phyloP scores from a whole-genome alignment of 2,888 invertebrate genomes.

The Sabatieria punctata region DNA sequence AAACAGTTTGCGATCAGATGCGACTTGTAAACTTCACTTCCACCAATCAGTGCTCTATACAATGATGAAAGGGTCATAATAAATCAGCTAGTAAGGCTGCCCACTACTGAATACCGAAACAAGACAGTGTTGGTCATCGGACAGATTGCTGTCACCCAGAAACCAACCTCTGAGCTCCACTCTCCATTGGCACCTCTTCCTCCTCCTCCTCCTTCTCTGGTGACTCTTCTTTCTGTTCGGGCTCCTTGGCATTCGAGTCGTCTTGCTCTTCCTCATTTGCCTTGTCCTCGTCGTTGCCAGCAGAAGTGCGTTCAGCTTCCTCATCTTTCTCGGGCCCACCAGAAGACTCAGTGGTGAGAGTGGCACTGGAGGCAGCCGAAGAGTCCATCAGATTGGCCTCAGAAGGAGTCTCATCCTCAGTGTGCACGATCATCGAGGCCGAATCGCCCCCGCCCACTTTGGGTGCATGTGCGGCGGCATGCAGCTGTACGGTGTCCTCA shows the following conservation, averaged over 20 bases:
- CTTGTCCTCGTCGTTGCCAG: constrained; percentile 13
- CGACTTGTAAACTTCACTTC: too few species aligned
- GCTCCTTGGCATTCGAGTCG: constrained; percentile 1
- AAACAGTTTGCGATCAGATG: too few species aligned
- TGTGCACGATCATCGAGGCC: constrained; percentile 34
- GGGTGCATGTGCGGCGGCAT: constrained; percentile 12
- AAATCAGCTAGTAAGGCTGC: too few species aligned
- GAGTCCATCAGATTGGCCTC: constrained; percentile 6
- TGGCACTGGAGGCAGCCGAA: constrained; percentile 1
- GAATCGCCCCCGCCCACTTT: constrained; percentile 19
- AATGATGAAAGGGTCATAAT: too few species aligned
- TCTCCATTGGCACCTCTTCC: not conserved
- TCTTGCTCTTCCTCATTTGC: constrained; percentile 9
- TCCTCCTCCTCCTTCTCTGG: not conserved
- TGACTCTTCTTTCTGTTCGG: not conserved
- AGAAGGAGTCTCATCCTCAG: constrained; percentile 24
- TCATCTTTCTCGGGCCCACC: constrained; percentile 10
- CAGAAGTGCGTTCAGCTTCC: constrained; percentile 8
- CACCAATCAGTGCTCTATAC: too few species aligned
- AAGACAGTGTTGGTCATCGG: too few species aligned
- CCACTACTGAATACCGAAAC: too few species aligned
- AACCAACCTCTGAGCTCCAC: too few species aligned
- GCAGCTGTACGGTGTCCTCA: constrained; percentile 23
- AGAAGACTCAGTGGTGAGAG: constrained; percentile 2
- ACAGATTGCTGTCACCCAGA: too few species aligned